These are phyloP conservation scores for Sphaerophoria taeniata DNA, from an alignment of 2,888 invertebrate genomes.

Conservation along the genomic window DNA sequence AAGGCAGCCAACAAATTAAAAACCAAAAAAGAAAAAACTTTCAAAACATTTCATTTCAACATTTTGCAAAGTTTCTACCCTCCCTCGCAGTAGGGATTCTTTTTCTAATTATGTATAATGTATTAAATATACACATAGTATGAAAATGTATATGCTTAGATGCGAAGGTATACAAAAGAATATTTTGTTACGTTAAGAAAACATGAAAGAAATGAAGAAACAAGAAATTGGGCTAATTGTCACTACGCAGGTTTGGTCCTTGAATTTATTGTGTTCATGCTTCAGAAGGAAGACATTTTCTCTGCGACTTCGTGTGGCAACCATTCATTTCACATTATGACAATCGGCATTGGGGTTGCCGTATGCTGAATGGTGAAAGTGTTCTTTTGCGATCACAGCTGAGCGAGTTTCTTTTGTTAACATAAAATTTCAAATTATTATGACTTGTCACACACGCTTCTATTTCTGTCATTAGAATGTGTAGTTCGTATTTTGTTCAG, in stretches of 20 bases:
- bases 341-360: conserved; percentile 33
- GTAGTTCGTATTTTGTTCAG: background rate
- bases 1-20: conserved; percentile 55
- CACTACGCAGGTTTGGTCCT: conserved; percentile 61
- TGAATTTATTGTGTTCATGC: conserved; percentile 20
- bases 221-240: conserved; percentile 68
- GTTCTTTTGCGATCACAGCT: conserved; percentile 65
- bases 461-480: background rate
- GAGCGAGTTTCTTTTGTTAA: conserved; percentile 62
- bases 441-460: conserved; percentile 67
- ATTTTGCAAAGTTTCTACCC: background rate
- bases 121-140: background rate
- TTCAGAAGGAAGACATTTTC: conserved; percentile 38
- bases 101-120: background rate
- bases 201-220: conserved; percentile 50
- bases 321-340: conserved; percentile 29
- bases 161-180: conserved; percentile 14
- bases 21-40: conserved; percentile 67
- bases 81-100: background rate
- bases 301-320: conserved; percentile 13
- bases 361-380: conserved; percentile 41
- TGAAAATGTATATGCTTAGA: conserved; percentile 33
- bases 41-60: conserved; percentile 50
- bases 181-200: conserved; percentile 62
- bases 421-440: conserved; percentile 61